Percentiles rank a stretch among this genome's conserved stretches.
Evolutionary conservation across 2,113 vertebrate genomes (phyloP).

Genomic region (Procapra przewalskii): DNA sequence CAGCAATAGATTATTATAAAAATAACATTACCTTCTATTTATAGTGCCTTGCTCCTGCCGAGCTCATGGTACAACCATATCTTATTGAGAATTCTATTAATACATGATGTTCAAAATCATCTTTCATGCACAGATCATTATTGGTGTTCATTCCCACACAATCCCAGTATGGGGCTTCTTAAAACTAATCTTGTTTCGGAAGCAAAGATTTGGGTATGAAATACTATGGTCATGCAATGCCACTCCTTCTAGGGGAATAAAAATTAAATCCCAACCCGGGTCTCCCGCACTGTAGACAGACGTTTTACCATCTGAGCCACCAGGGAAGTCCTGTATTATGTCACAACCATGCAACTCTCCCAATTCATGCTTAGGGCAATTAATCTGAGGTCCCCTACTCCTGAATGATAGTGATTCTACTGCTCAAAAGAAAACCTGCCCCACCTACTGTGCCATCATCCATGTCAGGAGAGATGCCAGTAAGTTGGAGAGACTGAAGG

Average conservation of each 20-base stretch:
- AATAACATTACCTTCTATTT: not conserved
- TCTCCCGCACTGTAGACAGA: too few species aligned
- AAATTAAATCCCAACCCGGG: not conserved
- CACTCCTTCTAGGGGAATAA: not conserved
- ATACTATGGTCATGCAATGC: not conserved
- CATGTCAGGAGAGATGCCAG: not conserved
- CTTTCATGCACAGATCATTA: conserved; percentile 10
- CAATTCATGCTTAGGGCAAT: not conserved
- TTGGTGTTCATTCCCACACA: not conserved
- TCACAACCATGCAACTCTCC: not conserved
- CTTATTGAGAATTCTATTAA: conserved; percentile 43
- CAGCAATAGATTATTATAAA: not conserved
- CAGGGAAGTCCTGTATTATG: not conserved
- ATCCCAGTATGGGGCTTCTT: not conserved
- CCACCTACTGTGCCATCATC: rapidly evolving
- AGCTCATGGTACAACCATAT: not conserved
- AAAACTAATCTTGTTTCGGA: conserved; percentile 33
- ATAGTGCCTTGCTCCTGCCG: not conserved
- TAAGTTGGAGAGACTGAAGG: not conserved
- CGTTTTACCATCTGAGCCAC: too few species aligned
- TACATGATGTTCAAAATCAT: conserved; percentile 14
- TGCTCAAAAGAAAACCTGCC: not conserved
- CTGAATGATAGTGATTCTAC: not conserved
- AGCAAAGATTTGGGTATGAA: not conserved
- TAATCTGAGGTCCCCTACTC: not conserved